phyloP scores from a whole-genome alignment of 2,797 vertebrate genomes.

The Helarctos malayanus region DNA sequence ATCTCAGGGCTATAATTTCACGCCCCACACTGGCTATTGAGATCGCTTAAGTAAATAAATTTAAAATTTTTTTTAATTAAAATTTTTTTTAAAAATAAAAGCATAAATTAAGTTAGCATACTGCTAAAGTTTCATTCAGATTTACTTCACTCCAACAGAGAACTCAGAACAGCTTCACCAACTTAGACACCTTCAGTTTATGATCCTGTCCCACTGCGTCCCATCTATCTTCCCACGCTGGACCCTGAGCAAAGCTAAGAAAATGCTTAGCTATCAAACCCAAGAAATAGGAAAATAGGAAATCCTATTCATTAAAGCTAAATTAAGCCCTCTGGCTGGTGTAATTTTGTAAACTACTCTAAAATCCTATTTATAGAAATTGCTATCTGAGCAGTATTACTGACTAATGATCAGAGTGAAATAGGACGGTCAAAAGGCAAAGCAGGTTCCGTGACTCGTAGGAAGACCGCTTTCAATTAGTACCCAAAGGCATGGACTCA shows the following conservation, averaged over 20 bases:
- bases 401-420: conserved; percentile 65
- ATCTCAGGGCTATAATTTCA: not conserved
- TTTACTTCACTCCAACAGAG: not conserved
- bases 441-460: not conserved
- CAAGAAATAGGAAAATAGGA: conserved; percentile 71
- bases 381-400: conserved; percentile 73
- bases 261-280: conserved; percentile 64
- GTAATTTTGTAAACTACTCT: conserved; percentile 78
- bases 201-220: not conserved
- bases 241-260: not conserved
- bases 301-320: conserved; percentile 69
- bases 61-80: not conserved
- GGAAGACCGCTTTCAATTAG: conserved; percentile 13
- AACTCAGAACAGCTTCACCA: not conserved
- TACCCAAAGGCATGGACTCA: not conserved
- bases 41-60: not conserved
- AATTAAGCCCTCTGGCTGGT: conserved; percentile 73
- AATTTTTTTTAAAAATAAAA: not conserved
- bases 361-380: conserved; percentile 76
- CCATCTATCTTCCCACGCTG: not conserved
- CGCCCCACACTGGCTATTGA: not conserved
- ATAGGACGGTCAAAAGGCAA: not conserved
- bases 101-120: not conserved
- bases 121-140: not conserved
- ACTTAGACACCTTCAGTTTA: not conserved